phyloP scores from a whole-genome alignment of 2,888 invertebrate species.

The Hypercompe scribonia region DNA sequence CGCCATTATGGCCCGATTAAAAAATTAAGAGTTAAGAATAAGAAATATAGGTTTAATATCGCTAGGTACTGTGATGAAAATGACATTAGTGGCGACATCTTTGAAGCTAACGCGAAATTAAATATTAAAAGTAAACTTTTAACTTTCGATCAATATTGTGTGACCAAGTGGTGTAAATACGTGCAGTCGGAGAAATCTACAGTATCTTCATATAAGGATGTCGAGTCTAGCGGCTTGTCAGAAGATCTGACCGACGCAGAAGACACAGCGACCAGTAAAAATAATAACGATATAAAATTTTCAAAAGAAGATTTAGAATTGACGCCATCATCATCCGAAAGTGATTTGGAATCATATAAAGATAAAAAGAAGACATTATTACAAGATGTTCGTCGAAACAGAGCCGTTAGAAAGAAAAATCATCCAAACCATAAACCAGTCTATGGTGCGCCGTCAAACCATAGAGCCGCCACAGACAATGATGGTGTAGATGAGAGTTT shows the following conservation, averaged over 20 bases:
- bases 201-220: constrained; percentile 23
- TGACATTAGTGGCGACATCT: constrained; percentile 57
- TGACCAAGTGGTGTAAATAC: constrained; percentile 68
- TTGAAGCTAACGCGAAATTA: constrained; percentile 63
- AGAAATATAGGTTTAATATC: constrained; percentile 56
- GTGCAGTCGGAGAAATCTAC: constrained; percentile 19
- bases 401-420: constrained; percentile 72
- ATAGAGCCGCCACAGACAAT: constrained; percentile 56
- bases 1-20: constrained; percentile 53
- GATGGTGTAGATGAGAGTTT: constrained; percentile 76
- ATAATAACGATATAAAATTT: constrained; percentile 50
- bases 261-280: constrained; percentile 50
- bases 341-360: constrained; percentile 67
- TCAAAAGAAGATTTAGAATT: constrained; percentile 75
- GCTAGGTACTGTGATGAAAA: constrained; percentile 58
- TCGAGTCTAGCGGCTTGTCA: constrained; percentile 55
- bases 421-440: constrained; percentile 53
- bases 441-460: constrained; percentile 22
- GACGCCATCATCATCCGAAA: constrained; percentile 70
- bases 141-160: constrained; percentile 54
- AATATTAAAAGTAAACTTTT: constrained; percentile 63
- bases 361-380: constrained; percentile 61
- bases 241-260: constrained; percentile 61
- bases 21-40: constrained; percentile 38
- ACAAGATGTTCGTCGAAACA: constrained; percentile 70